A percentile compares a stretch with the other conserved stretches of the same genome.
Conservation (phyloP, 2,113 vertebrate species). For the Pachyramphus minor region DNA sequence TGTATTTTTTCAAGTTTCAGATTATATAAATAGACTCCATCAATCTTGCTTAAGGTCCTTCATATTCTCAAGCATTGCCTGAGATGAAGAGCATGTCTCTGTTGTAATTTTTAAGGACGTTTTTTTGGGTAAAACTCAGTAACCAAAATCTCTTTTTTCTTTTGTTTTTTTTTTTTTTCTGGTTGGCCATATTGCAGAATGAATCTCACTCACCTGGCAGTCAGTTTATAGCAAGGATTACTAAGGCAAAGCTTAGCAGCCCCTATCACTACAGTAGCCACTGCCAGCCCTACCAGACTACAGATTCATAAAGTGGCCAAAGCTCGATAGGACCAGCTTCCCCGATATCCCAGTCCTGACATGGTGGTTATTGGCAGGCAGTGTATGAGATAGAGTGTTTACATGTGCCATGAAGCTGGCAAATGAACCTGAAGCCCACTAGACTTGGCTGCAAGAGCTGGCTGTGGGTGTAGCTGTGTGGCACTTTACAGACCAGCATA, state of each 20-base stretch:
- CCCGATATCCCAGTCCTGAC: neutral
- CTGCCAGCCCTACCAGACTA: neutral
- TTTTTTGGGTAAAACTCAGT: neutral
- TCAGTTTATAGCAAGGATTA: neutral
- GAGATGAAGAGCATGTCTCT: neutral
- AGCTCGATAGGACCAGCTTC: neutral
- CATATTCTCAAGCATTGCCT: neutral
- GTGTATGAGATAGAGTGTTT: neutral
- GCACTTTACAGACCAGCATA: fast-evolving
- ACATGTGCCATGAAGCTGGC: neutral
- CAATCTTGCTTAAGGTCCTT: neutral
- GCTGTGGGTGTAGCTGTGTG: neutral
- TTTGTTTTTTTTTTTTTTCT: neutral
- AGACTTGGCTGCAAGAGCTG: neutral
- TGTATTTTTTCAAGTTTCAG: conserved; percentile 24
- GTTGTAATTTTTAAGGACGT: neutral
- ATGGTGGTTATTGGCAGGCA: neutral
- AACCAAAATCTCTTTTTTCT: neutral
- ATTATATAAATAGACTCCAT: conserved; percentile 17
- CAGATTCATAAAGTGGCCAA: neutral
- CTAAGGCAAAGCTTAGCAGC: neutral
- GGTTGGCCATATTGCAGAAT: neutral
- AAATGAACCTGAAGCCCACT: neutral
- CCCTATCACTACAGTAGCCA: neutral
- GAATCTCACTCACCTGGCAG: neutral